Conservation (phyloP, 2,888 invertebrate species). For the Trachelus tabidus region DNA sequence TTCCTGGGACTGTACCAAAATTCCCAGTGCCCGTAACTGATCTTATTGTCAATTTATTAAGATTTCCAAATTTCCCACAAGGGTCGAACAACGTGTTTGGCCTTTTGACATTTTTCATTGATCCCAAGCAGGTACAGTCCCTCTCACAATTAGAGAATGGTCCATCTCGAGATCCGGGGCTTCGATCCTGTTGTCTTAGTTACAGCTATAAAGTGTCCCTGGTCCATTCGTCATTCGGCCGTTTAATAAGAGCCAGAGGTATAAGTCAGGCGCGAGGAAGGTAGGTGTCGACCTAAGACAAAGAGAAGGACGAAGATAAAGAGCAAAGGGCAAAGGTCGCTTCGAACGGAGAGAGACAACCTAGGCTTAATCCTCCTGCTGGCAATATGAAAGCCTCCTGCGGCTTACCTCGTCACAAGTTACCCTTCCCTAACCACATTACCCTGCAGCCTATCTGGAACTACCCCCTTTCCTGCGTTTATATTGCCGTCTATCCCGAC, state of each 20-base stretch:
- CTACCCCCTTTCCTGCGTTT: slow-evolving; percentile 11
- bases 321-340: slow-evolving; percentile 17
- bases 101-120: no score
- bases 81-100: no score
- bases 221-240: slow-evolving; percentile 55
- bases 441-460: slow-evolving; percentile 15
- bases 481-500: not conserved
- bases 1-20: not conserved
- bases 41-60: not conserved
- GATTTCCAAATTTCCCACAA: no score
- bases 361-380: slow-evolving; percentile 41
- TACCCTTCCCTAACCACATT: slow-evolving; percentile 32
- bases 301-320: slow-evolving; percentile 7
- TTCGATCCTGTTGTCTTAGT: not conserved
- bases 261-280: slow-evolving; percentile 36
- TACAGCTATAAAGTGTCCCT: not conserved
- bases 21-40: not conserved
- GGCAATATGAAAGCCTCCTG: slow-evolving; percentile 53
- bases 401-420: slow-evolving; percentile 43
- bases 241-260: slow-evolving; percentile 57
- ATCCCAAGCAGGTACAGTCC: no score
- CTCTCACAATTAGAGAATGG: not conserved
- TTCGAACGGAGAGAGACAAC: slow-evolving; percentile 19
- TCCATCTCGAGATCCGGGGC: not conserved
- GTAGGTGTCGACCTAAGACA: slow-evolving; percentile 38